Evolutionary conservation across 1,140 invertebrate species (phyloP).

Genomic region (Campoletis sonorensis): DNA sequence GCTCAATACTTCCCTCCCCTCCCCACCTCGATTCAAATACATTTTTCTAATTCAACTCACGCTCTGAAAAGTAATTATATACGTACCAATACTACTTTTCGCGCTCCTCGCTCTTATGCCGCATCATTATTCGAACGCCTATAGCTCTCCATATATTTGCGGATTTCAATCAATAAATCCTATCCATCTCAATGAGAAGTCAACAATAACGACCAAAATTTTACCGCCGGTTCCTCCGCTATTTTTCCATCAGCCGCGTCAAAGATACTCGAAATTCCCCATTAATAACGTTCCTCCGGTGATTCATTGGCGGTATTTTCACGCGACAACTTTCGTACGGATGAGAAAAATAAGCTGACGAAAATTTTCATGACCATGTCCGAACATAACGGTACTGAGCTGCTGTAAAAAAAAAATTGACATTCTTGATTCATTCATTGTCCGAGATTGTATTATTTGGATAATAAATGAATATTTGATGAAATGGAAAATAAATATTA

Average conservation of each 20-base stretch:
- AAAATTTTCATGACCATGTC: no score
- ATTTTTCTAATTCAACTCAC: conserved; percentile 53
- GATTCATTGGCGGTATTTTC: conserved; percentile 38
- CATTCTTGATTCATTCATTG: no score
- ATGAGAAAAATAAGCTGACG: not conserved
- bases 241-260: conserved; percentile 52
- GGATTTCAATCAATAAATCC: no score
- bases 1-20: conserved; percentile 53
- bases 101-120: not conserved
- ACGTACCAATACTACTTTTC: conserved; percentile 34
- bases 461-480: no score
- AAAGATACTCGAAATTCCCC: conserved; percentile 3
- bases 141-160: no score
- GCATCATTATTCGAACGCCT: not conserved
- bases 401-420: no score
- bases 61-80: conserved; percentile 52
- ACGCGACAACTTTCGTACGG: not conserved
- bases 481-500: no score
- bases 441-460: no score
- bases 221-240: no score
- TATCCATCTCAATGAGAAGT: no score
- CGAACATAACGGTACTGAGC: no score
- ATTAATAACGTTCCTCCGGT: conserved; percentile 44
- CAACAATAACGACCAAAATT: no score
- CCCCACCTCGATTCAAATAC: conserved; percentile 52